A percentile compares a stretch with the other conserved stretches of the same genome.
These are phyloP conservation scores for Lycodopsis pacificus DNA, from an alignment of 2,797 vertebrate genomes.

Conservation along the genomic window DNA sequence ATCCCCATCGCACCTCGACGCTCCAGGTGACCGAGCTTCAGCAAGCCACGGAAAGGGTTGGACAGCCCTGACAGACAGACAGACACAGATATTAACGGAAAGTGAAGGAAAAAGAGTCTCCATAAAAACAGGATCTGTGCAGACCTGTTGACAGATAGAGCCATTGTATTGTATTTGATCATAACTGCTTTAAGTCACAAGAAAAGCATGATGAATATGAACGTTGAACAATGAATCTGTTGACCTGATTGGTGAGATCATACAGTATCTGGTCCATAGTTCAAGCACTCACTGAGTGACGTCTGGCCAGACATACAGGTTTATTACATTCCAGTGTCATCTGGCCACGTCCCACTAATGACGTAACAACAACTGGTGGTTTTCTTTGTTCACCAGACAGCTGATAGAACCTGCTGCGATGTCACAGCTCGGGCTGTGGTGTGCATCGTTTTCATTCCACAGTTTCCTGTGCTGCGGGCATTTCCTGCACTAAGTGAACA, in stretches of 20 bases:
- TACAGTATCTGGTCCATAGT: background rate
- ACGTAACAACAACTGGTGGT: background rate
- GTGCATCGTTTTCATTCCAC: conserved; percentile 7
- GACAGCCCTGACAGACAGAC: conserved; percentile 84
- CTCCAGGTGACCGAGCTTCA: conserved; percentile 94
- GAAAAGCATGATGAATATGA: background rate
- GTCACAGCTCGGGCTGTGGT: background rate
- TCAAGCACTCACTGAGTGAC: conserved; percentile 6
- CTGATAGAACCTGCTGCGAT: conserved; percentile 2
- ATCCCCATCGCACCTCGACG: conserved; percentile 88
- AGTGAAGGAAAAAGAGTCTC: background rate
- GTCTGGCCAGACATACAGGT: background rate
- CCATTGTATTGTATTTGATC: background rate
- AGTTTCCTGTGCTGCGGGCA: background rate
- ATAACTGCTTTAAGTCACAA: background rate
- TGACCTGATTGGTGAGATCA: too few species aligned
- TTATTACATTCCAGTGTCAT: background rate
- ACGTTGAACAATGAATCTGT: background rate
- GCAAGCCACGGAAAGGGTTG: conserved; percentile 93
- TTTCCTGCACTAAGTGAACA: background rate
- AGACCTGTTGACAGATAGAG: background rate
- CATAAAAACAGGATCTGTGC: background rate
- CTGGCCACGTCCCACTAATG: background rate
- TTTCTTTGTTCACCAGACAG: background rate
- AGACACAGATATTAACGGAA: background rate